Evolutionary conservation across 1,140 invertebrate species (phyloP).

Genomic region (Brachionus paranguensis): DNA sequence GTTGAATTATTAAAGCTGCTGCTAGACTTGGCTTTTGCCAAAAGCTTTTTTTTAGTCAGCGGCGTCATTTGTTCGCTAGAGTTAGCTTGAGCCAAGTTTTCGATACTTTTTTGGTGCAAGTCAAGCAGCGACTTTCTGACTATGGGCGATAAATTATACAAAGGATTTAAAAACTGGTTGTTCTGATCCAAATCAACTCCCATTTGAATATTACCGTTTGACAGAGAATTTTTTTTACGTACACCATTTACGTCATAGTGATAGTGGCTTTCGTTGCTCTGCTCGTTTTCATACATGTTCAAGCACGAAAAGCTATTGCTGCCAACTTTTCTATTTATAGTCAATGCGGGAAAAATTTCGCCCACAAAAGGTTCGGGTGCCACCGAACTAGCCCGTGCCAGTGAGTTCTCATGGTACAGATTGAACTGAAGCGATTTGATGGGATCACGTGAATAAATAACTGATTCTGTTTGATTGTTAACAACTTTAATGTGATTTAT

Average conservation of each 20-base stretch:
- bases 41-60: not conserved
- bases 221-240: not conserved
- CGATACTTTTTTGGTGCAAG: conserved; percentile 20
- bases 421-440: not conserved
- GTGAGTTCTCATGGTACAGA: not conserved
- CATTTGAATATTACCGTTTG: not conserved
- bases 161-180: not conserved
- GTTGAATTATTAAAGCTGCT: not conserved
- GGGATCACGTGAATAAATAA: conserved; percentile 28
- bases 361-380: not conserved
- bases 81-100: not conserved
- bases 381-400: not conserved
- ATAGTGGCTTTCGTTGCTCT: not conserved
- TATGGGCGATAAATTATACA: not conserved
- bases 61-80: not conserved
- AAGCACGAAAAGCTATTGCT: conserved; percentile 14
- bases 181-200: not conserved
- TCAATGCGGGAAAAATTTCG: not conserved
- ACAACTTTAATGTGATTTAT: conserved; percentile 10
- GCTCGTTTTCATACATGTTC: conserved; percentile 3
- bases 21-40: not conserved
- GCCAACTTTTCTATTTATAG: not conserved
- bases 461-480: conserved; percentile 13
- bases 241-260: not conserved
- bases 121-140: conserved; percentile 4